Evolutionary conservation across 53 echinoderm and acorn worm genomes (phyloP), one percentile per base, ranked within the genome.

Genomic region (Pentamera pediparva): DNA sequence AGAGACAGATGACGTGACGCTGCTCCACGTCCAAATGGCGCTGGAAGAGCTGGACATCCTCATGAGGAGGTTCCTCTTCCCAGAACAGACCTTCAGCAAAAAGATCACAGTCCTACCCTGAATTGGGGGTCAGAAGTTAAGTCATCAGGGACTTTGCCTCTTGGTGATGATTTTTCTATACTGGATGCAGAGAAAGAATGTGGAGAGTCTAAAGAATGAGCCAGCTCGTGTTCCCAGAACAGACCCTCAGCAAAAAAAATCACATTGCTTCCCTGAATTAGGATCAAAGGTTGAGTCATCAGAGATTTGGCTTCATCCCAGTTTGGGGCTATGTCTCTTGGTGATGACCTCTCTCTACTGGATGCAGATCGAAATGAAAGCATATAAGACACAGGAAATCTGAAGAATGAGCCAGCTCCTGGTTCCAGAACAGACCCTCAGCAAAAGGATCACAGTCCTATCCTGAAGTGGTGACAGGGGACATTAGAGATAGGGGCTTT

Each of bases 41-140:
- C 78, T 96, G 78, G 85, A 91, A 56, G 91, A 91, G 61, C 62
- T 96, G 36, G 83, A 91, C 39, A 37, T 65, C 18, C 77, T 96
- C 70, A 96, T 88, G 91, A 91, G 63, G 59, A 79, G 85, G 3
- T 96, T 88, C 39, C 69, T 96, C 37, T 96, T 96, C 55, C 96
- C 96, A 1, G 65, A 83, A 59, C 88, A 91, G 72, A 85, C 81
- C 8, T 75, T 96, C 3, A 71, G 76, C 21, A 96, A 96, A 79
- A 96, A 91, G 63, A 96, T 96, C 24, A 86, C 81, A 21, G 84
- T 91, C 12, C 64, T 96, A 20, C 73, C 73, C 3, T 72, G 26
- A 72, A 12, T 10, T 21, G 18, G 19, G n/a, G n/a, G n/a, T 15
- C 7, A 19, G 25, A 56, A 12, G 7, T 12, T 56, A n/a, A 22